phyloP scores from a whole-genome alignment of 2,797 vertebrate genomes.

The Sebastes itinus region DNA sequence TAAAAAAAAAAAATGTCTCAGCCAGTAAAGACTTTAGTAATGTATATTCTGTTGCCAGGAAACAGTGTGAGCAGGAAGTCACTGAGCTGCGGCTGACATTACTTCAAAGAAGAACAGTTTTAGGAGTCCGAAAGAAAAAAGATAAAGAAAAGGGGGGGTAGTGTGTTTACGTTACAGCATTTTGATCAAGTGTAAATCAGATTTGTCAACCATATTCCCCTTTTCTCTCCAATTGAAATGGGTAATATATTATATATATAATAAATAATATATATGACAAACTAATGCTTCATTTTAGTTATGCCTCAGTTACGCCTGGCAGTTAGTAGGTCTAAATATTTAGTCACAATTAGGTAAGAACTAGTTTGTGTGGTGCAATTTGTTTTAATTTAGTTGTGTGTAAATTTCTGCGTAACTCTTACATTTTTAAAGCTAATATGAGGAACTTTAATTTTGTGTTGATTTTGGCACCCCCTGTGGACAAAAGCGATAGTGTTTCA shows the following conservation, averaged over 20 bases:
- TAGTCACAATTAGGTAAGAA: neutral
- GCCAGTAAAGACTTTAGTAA: neutral
- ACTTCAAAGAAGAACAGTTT: neutral
- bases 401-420: too few relatives aligned
- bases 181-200: neutral
- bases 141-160: rapidly evolving
- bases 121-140: neutral
- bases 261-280: too few relatives aligned
- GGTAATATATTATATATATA: neutral
- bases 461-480: too few relatives aligned
- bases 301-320: neutral
- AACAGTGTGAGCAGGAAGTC: neutral
- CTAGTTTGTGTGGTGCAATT: neutral
- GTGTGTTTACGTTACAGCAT: neutral
- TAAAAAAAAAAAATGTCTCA: neutral
- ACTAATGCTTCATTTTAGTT: neutral
- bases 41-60: neutral
- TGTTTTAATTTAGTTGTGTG: too few relatives aligned
- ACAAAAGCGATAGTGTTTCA: too few relatives aligned
- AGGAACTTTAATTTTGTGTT: too few relatives aligned
- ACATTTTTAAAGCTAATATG: too few relatives aligned
- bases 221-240: neutral
- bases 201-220: neutral
- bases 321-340: neutral
- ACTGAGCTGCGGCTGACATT: neutral